Evolutionary conservation across 2,888 invertebrate species (phyloP).

Genomic region (Baccha elongata): DNA sequence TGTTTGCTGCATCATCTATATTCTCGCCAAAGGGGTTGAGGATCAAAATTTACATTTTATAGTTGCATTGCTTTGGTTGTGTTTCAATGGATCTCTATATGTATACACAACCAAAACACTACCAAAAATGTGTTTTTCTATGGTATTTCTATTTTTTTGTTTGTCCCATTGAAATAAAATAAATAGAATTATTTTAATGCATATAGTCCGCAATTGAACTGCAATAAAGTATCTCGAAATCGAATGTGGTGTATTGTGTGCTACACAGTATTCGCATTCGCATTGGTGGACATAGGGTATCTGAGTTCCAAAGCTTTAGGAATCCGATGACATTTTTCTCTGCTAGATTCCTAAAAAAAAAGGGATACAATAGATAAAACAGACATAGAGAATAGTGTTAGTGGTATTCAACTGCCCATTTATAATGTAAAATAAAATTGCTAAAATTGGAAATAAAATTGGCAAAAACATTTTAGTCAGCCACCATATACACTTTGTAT

Average conservation of each 20-base stretch:
- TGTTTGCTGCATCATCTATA: slow-evolving; percentile 20
- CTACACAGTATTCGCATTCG: slow-evolving; percentile 27
- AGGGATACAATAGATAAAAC: slow-evolving; percentile 13
- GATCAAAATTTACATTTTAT: slow-evolving; percentile 57
- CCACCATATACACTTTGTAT: not conserved
- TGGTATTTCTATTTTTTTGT: slow-evolving; percentile 15
- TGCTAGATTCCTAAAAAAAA: not conserved
- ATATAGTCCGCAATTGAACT: slow-evolving; percentile 64
- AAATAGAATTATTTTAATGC: slow-evolving; percentile 72
- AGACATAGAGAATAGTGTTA: slow-evolving; percentile 40
- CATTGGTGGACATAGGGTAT: not conserved
- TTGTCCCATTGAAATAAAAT: slow-evolving; percentile 56
- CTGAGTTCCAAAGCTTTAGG: not conserved
- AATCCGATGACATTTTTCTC: slow-evolving; percentile 54
- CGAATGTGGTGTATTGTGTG: slow-evolving; percentile 56
- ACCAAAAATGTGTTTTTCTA: slow-evolving; percentile 57
- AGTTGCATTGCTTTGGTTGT: slow-evolving; percentile 7
- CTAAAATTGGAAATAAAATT: slow-evolving; percentile 52
- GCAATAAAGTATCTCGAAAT: slow-evolving; percentile 69
- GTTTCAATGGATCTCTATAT: slow-evolving; percentile 4
- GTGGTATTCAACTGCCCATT: slow-evolving; percentile 66
- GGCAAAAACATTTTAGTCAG: slow-evolving; percentile 54
- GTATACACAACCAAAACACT: slow-evolving; percentile 45
- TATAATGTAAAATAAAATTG: slow-evolving; percentile 68
- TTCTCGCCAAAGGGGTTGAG: not conserved